Percentiles rank a stretch among this genome's conserved stretches.
These are phyloP conservation scores for Heliconius ismenius DNA, from an alignment of 2,888 invertebrate genomes.

Conservation along the genomic window DNA sequence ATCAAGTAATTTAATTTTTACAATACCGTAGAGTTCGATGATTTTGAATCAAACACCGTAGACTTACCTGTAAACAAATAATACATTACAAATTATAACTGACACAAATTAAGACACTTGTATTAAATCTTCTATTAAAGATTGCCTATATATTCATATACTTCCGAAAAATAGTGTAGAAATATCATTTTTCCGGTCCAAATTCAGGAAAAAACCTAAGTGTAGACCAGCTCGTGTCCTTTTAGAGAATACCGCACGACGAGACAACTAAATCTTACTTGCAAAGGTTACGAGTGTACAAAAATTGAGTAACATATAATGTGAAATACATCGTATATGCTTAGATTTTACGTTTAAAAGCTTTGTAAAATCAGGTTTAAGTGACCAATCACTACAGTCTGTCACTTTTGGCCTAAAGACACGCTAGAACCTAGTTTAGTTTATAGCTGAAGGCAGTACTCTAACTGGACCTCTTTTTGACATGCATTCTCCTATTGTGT, in stretches of 20 bases:
- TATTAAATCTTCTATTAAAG: no score
- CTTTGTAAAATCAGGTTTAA: no score
- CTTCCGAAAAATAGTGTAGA: no score
- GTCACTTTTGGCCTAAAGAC: no score
- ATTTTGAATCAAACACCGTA: background rate
- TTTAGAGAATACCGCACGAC: background rate
- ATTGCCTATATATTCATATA: no score
- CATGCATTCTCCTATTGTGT: no score
- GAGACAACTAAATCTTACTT: background rate
- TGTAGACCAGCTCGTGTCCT: background rate
- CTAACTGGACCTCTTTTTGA: no score
- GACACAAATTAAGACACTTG: background rate
- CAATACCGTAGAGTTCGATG: background rate
- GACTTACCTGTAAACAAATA: slow-evolving; percentile 25
- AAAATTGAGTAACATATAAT: background rate
- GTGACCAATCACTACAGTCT: no score
- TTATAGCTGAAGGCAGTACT: no score
- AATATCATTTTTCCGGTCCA: no score
- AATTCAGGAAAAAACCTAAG: no score
- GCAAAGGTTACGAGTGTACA: background rate
- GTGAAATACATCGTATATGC: background rate
- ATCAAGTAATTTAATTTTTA: background rate
- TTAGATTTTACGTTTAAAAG: background rate
- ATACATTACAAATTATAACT: background rate
- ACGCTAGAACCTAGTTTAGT: background rate